Conservation (phyloP, 2,797 vertebrate genomes). For the Ceryle rudis region DNA sequence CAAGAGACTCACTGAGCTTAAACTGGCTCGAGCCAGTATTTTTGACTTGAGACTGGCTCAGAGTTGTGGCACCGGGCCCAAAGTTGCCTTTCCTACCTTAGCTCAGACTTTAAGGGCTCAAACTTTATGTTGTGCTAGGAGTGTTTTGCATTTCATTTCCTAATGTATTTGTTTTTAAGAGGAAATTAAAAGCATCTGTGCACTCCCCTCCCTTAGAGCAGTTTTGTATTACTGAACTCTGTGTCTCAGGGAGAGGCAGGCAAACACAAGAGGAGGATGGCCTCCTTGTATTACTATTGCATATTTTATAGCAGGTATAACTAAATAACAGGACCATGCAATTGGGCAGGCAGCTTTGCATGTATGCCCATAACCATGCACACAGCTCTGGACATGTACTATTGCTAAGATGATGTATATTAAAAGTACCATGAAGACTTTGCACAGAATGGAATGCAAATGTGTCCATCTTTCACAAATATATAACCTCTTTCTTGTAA, state of each 20-base stretch:
- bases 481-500: not conserved
- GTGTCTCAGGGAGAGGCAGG: not conserved
- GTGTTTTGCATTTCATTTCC: not conserved
- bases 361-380: not conserved
- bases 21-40: not conserved
- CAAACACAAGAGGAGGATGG: not conserved
- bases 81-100: not conserved
- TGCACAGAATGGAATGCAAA: not conserved
- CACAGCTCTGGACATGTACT: not conserved
- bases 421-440: not conserved
- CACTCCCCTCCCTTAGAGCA: not conserved
- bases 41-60: not conserved
- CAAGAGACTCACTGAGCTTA: not conserved
- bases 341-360: not conserved
- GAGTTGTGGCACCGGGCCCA: not conserved
- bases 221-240: not conserved
- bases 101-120: not conserved
- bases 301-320: not conserved
- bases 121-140: not conserved
- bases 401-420: not conserved
- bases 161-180: slow-evolving; percentile 25
- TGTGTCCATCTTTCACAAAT: not conserved
- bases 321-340: not conserved
- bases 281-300: not conserved
- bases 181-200: slow-evolving; percentile 40